Evolutionary conservation across 2,888 invertebrate genomes (phyloP).

Genomic region (Euplagia quadripunctaria): DNA sequence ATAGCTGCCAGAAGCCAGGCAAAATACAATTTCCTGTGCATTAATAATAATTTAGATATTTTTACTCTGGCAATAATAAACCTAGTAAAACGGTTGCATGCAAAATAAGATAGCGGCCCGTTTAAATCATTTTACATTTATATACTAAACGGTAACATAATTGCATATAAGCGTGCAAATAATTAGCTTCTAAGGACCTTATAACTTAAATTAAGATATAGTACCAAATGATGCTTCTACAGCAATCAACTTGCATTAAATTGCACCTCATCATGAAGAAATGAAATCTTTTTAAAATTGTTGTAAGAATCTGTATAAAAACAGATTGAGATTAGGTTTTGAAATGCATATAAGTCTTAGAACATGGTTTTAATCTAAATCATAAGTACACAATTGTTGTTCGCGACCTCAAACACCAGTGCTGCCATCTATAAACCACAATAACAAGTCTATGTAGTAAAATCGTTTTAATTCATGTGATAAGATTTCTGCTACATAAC

Average conservation of each 20-base stretch:
- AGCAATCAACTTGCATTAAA: constrained; percentile 31
- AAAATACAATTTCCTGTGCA: constrained; percentile 17
- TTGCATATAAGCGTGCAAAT: constrained; percentile 55
- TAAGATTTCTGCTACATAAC: neutral
- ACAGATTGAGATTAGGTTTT: constrained; percentile 2
- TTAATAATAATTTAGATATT: constrained; percentile 21
- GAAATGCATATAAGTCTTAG: constrained; percentile 26
- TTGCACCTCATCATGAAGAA: constrained; percentile 3
- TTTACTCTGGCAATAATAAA: constrained; percentile 34
- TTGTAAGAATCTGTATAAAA: constrained; percentile 22
- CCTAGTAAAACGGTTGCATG: constrained; percentile 31
- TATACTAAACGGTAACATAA: constrained; percentile 61
- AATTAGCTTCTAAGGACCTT: constrained; percentile 27
- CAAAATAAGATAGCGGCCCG: constrained; percentile 23
- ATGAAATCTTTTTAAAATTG: constrained; percentile 25
- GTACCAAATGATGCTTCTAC: constrained; percentile 21
- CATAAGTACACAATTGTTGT: constrained; percentile 36
- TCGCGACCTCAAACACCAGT: constrained; percentile 16
- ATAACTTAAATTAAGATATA: constrained; percentile 23
- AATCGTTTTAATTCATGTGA: neutral
- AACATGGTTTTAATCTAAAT: constrained; percentile 19
- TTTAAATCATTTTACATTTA: constrained; percentile 28
- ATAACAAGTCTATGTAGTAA: neutral
- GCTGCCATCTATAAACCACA: constrained; percentile 14
- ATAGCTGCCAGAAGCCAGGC: constrained; percentile 37